Conservation (phyloP, 2,888 invertebrate genomes). For the Drosophila aldrichi region DNA sequence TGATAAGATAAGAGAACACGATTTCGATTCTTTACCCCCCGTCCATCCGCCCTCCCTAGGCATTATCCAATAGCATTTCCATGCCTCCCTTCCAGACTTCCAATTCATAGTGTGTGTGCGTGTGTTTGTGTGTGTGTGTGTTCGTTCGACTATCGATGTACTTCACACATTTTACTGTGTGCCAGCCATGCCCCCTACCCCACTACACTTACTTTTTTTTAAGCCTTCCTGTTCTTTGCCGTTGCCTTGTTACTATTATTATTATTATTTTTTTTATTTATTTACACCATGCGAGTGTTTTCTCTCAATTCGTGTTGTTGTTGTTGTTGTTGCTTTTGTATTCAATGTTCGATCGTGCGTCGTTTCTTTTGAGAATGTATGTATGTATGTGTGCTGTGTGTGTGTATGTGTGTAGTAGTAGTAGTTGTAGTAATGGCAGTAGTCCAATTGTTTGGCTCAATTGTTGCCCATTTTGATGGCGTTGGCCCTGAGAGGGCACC, state of each 20-base stretch:
- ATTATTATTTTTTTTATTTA: conserved; percentile 46
- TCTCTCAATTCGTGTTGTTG: conserved; percentile 13
- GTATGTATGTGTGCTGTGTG: conserved; percentile 6
- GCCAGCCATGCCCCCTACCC: conserved; percentile 1
- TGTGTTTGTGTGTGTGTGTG: conserved; percentile 13
- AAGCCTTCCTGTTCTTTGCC: conserved; percentile 70
- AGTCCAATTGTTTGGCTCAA: conserved; percentile 73
- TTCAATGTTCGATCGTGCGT: conserved; percentile 49
- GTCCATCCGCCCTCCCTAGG: too few relatives aligned
- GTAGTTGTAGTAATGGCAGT: conserved; percentile 20
- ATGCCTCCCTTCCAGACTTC: conserved; percentile 8
- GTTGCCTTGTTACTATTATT: conserved; percentile 49
- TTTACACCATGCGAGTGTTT: conserved; percentile 44
- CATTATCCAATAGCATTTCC: neutral
- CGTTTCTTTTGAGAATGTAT: conserved; percentile 26
- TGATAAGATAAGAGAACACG: conserved; percentile 56
- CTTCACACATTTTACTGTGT: conserved; percentile 47
- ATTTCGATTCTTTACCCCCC: conserved; percentile 22
- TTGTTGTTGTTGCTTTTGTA: conserved; percentile 20
- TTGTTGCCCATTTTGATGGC: conserved; percentile 70
- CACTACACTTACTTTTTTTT: conserved; percentile 21
- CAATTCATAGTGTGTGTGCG: conserved; percentile 11
- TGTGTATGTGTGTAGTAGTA: neutral
- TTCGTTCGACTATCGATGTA: conserved; percentile 33
- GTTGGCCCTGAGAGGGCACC: conserved; percentile 55